Evolutionary conservation across 2,113 vertebrate genomes (phyloP).

Genomic region (Rynchops niger): DNA sequence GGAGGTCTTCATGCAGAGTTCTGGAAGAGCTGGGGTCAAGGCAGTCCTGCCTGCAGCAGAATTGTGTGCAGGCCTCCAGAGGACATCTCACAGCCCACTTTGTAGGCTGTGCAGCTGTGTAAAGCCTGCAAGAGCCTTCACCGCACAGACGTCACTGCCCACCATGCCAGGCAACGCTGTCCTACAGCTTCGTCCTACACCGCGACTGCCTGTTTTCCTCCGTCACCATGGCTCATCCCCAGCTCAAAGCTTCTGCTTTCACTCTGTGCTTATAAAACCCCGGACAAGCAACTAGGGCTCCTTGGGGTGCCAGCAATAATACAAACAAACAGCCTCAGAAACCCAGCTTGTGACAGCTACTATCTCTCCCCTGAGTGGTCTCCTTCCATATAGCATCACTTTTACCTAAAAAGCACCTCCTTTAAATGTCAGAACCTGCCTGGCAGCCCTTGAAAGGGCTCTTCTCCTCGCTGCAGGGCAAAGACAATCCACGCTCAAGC

Average conservation of each 20-base stretch:
- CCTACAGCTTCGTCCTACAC: background rate
- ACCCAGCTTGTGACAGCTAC: background rate
- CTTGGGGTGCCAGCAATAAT: background rate
- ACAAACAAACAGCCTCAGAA: background rate
- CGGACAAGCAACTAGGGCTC: background rate
- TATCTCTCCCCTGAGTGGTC: background rate
- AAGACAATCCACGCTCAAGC: background rate
- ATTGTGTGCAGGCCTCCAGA: background rate
- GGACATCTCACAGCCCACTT: background rate
- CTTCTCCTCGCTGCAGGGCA: background rate
- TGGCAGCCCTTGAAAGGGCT: background rate
- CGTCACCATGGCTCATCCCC: fast-evolving
- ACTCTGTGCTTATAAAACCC: background rate
- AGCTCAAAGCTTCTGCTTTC: background rate
- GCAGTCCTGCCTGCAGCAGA: background rate
- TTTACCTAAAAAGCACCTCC: background rate
- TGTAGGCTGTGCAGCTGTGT: background rate
- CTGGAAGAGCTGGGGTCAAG: background rate
- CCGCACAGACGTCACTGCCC: background rate
- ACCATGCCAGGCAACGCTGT: background rate
- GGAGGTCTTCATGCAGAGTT: background rate
- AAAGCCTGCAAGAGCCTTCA: background rate
- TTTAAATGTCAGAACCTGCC: background rate
- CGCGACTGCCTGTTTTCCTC: background rate
- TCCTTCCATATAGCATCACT: background rate